Evolutionary conservation across 2,888 invertebrate species (phyloP).

Genomic region (Anticlea derivata): DNA sequence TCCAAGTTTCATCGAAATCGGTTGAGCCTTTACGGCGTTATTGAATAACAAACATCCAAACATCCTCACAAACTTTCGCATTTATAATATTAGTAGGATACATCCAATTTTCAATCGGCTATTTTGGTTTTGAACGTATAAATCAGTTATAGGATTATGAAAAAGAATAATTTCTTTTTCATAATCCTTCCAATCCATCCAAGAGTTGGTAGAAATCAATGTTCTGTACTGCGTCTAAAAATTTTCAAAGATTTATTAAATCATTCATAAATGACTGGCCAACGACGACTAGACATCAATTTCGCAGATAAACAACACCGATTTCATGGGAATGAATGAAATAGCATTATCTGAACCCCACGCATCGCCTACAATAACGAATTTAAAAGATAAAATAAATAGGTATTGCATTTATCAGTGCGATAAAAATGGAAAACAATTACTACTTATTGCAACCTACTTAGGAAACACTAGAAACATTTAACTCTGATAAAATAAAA

Average conservation of each 20-base stretch:
- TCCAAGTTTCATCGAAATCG: too few relatives aligned
- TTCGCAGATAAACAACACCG: conserved; percentile 8
- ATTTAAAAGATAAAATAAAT: conserved; percentile 19
- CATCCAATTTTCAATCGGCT: too few relatives aligned
- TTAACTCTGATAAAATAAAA: conserved; percentile 43
- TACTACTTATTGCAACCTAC: conserved; percentile 28
- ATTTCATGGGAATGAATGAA: conserved; percentile 20
- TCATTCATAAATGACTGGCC: conserved; percentile 11
- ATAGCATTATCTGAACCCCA: conserved; percentile 32
- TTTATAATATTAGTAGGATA: too few relatives aligned
- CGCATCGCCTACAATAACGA: conserved; percentile 27
- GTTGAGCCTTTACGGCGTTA: too few relatives aligned
- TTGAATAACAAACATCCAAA: too few relatives aligned
- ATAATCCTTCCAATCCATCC: too few relatives aligned
- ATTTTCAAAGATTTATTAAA: neutral
- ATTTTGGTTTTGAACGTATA: too few relatives aligned
- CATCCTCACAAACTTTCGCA: too few relatives aligned
- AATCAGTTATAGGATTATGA: too few relatives aligned
- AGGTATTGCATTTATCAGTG: conserved; percentile 24
- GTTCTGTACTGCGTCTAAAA: too few relatives aligned
- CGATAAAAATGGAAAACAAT: conserved; percentile 33
- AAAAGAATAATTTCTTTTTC: too few relatives aligned
- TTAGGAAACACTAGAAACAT: conserved; percentile 32
- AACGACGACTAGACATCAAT: conserved; percentile 18
- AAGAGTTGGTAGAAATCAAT: too few relatives aligned